Evolutionary conservation across 1,140 invertebrate species (phyloP).

Genomic region (Yoshiicerus persimilis): DNA sequence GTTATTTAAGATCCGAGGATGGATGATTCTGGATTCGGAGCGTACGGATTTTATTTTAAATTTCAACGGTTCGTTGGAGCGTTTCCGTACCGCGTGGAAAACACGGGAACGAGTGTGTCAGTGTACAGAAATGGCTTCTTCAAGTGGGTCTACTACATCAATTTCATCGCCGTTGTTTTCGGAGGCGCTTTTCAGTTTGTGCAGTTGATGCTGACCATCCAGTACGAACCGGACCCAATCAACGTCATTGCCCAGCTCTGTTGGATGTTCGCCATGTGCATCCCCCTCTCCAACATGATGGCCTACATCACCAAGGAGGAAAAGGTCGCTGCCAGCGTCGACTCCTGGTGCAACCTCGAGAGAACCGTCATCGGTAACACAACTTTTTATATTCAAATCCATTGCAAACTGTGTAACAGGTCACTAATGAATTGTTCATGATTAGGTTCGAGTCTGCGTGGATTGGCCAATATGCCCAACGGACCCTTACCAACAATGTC

Average conservation of each 20-base stretch:
- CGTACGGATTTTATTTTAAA: slow-evolving; percentile 45
- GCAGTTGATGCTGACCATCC: slow-evolving; percentile 40
- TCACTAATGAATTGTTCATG: neutral
- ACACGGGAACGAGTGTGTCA: neutral
- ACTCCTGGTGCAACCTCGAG: slow-evolving; percentile 46
- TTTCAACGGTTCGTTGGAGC: slow-evolving; percentile 39
- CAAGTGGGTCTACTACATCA: slow-evolving; percentile 49
- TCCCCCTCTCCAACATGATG: slow-evolving; percentile 41
- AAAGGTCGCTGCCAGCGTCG: slow-evolving; percentile 25
- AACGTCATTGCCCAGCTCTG: slow-evolving; percentile 46
- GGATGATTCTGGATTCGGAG: slow-evolving; percentile 47
- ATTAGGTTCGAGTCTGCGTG: slow-evolving; percentile 42
- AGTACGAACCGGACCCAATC: slow-evolving; percentile 41
- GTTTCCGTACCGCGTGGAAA: slow-evolving; percentile 45
- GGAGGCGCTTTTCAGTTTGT: slow-evolving; percentile 41
- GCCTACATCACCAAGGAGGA: slow-evolving; percentile 44
- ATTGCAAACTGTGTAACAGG: too few species aligned
- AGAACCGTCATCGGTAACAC: slow-evolving; percentile 45
- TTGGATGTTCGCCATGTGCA: slow-evolving; percentile 48
- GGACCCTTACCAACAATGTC: slow-evolving; percentile 48
- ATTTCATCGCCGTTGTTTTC: slow-evolving; percentile 44
- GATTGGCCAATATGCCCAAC: slow-evolving; percentile 43
- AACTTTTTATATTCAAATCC: neutral
- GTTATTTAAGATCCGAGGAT: neutral
- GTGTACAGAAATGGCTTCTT: slow-evolving; percentile 29